These are phyloP conservation scores for Tetheella fluctuosa DNA, from an alignment of 2,888 invertebrate species.

Conservation along the genomic window DNA sequence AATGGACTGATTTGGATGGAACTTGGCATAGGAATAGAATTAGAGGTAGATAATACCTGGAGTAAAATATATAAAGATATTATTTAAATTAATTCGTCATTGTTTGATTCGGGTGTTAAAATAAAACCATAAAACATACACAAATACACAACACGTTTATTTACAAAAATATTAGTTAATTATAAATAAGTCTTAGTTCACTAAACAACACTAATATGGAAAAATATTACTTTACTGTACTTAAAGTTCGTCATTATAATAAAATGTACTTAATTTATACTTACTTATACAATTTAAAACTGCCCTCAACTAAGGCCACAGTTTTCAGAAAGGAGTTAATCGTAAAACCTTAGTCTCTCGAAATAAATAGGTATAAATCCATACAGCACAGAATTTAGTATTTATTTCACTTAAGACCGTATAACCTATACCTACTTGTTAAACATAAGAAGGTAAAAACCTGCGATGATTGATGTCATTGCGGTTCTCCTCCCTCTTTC, in stretches of 20 bases:
- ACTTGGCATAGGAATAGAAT: too few species aligned
- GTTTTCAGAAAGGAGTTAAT: neutral
- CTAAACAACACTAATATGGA: slow-evolving; percentile 54
- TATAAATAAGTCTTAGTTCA: slow-evolving; percentile 44
- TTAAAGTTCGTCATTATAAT: neutral
- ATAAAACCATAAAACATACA: slow-evolving; percentile 45
- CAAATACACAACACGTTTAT: slow-evolving; percentile 72
- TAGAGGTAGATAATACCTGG: too few species aligned
- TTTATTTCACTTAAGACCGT: too few species aligned
- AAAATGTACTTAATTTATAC: neutral
- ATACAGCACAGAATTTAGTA: too few species aligned
- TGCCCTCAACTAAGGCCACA: slow-evolving; percentile 9
- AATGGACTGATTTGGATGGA: too few species aligned
- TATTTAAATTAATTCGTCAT: too few species aligned
- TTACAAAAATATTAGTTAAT: slow-evolving; percentile 67
- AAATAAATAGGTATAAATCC: too few species aligned
- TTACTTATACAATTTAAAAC: neutral
- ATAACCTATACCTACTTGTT: too few species aligned
- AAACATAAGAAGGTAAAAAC: too few species aligned
- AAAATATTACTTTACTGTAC: slow-evolving; percentile 50
- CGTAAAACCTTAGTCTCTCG: neutral
- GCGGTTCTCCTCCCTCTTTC: too few species aligned
- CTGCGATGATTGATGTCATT: too few species aligned
- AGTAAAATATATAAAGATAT: too few species aligned
- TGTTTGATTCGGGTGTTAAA: slow-evolving; percentile 15